A percentile compares a stretch with the other conserved stretches of the same genome.
Evolutionary conservation across 2,797 vertebrate genomes (phyloP).

Genomic region (Centropyge bicolor): DNA sequence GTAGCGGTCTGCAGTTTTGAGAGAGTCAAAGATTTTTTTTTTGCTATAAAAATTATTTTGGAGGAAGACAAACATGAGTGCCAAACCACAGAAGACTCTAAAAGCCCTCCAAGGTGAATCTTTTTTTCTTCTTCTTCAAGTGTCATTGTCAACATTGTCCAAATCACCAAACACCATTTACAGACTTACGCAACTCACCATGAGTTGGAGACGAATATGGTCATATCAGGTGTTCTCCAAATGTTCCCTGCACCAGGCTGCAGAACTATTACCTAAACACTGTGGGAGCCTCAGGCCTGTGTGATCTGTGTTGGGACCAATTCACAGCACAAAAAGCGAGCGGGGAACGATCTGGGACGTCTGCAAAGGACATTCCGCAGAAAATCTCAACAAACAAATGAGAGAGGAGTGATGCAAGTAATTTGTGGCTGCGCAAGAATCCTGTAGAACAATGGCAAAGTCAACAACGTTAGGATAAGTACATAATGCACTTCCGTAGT

Average conservation of each 20-base stretch:
- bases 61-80: slow-evolving; percentile 45
- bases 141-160: slow-evolving; percentile 18
- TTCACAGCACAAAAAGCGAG: slow-evolving; percentile 22
- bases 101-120: neutral
- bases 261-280: slow-evolving; percentile 59
- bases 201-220: slow-evolving; percentile 22
- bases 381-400: slow-evolving; percentile 42
- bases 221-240: slow-evolving; percentile 42
- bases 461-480: slow-evolving; percentile 49
- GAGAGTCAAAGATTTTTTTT: slow-evolving; percentile 24
- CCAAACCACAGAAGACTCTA: slow-evolving; percentile 39
- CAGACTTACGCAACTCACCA: slow-evolving; percentile 25
- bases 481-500: slow-evolving; percentile 43
- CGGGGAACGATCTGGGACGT: slow-evolving; percentile 42
- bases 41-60: slow-evolving; percentile 54
- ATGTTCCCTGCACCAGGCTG: slow-evolving; percentile 29
- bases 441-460: slow-evolving; percentile 60
- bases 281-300: slow-evolving; percentile 7
- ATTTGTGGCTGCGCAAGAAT: slow-evolving; percentile 42
- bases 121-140: neutral
- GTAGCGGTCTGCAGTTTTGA: slow-evolving; percentile 44
- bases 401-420: slow-evolving; percentile 35
- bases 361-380: slow-evolving; percentile 40
- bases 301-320: slow-evolving; percentile 38
- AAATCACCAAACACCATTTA: slow-evolving; percentile 28